Evolutionary conservation across 2,113 vertebrate species (phyloP), one percentile per base, ranked within the genome.

Genomic region (Naja naja): DNA sequence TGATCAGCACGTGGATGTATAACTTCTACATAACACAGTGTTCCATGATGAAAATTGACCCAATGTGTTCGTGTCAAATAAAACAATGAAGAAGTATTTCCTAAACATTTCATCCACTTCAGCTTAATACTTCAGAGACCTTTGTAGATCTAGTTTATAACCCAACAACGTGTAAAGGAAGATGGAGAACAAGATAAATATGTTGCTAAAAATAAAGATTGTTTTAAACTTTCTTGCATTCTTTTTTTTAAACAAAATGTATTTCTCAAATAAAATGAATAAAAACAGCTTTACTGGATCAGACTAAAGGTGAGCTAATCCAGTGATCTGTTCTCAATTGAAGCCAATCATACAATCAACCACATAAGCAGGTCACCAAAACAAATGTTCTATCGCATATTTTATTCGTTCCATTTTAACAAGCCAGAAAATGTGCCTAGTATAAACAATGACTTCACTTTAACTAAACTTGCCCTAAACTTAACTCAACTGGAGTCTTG

Each of bases 141-240:
- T 94, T 92, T 94, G 93, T 45, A 95, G 64, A 86, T 30, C 6
- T 81, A 91, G 30, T 54, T 85, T 81, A 88, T 43, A 92, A 95
- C 90, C 0, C 3, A 94, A 94, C 55, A n/a, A 12, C 14, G 54
- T 89, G 64, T 22, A 90, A 95, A 64, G 91, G 16, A 1, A 16
- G 16, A 55, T n/a, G 89, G 53, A 94, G n/a, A 92, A 58, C 23
- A 39, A 23, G 54, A 52, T 95, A 96, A 95, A 85, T 27, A 64
- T 2, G 91, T 85, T 94, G 58, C 93, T 94, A 94, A 91, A 94
- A 3, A 95, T 45, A 86, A 95, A 95, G 56, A 60, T 93, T 27
- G 85, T 96, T 94, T 27, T 25, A 47, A 47, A 39, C 34, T 81
- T 81, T 39, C 34, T 81, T 87, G 25, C 11, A 49, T 87, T 87